phyloP scores from a whole-genome alignment of 2,888 invertebrate species.

The Pammene fasciana region DNA sequence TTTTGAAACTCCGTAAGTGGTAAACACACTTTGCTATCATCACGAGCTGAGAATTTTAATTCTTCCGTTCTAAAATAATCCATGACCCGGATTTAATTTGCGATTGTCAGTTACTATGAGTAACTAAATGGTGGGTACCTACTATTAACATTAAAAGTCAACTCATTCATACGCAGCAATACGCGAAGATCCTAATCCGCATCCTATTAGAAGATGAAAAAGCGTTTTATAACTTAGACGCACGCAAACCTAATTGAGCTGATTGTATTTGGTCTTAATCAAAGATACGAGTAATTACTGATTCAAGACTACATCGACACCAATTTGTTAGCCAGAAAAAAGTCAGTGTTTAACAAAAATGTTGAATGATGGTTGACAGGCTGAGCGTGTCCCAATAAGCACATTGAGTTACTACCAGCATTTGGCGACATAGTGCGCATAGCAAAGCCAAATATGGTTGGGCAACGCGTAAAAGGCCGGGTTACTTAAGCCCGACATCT shows the following conservation, averaged over 20 bases:
- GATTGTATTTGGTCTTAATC: slow-evolving; percentile 31
- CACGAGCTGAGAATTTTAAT: slow-evolving; percentile 42
- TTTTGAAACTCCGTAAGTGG: slow-evolving; percentile 37
- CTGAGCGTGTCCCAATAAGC: slow-evolving; percentile 37
- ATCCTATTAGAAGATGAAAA: slow-evolving; percentile 49
- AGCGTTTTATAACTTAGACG: slow-evolving; percentile 13
- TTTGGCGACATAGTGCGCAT: slow-evolving; percentile 44
- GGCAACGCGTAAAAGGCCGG: slow-evolving; percentile 47
- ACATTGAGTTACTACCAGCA: slow-evolving; percentile 38
- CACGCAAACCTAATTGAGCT: slow-evolving; percentile 26
- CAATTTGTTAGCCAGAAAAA: slow-evolving; percentile 37
- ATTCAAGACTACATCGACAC: slow-evolving; percentile 18
- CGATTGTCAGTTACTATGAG: slow-evolving; percentile 40
- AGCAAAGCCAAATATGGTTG: slow-evolving; percentile 48
- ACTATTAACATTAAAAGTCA: slow-evolving; percentile 51
- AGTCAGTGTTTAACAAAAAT: slow-evolving; percentile 37
- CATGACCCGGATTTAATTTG: slow-evolving; percentile 51
- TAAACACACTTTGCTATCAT: slow-evolving; percentile 23
- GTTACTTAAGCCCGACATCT: slow-evolving; percentile 47
- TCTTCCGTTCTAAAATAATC: slow-evolving; percentile 43
- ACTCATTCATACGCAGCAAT: slow-evolving; percentile 43
- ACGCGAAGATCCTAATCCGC: slow-evolving; percentile 52
- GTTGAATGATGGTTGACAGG: slow-evolving; percentile 36
- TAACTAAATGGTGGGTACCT: slow-evolving; percentile 43
- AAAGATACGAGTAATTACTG: slow-evolving; percentile 14